Evolutionary conservation across 1,140 invertebrate genomes (phyloP).

Genomic region (Drosophila kanapiae): DNA sequence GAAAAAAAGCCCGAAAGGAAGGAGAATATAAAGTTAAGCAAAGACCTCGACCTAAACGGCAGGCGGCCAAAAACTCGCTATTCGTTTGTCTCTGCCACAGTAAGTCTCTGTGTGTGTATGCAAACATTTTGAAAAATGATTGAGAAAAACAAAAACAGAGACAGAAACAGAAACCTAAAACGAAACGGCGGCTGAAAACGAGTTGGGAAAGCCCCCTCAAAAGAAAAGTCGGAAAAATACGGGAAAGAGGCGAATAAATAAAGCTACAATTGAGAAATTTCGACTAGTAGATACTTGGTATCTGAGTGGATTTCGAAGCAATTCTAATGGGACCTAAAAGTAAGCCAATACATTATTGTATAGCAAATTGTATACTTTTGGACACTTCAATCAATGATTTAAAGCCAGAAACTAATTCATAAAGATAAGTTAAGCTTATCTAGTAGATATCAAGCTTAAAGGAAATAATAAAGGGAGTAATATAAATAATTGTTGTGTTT

Average conservation of each 20-base stretch:
- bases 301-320: too few relatives aligned
- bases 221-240: constrained; percentile 9
- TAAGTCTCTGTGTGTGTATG: constrained; percentile 9
- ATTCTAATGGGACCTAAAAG: not conserved
- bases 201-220: constrained; percentile 25
- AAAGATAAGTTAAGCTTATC: too few relatives aligned
- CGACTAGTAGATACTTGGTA: not conserved
- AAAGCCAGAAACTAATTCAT: too few relatives aligned
- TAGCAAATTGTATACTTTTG: not conserved
- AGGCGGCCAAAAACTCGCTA: constrained; percentile 70
- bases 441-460: not conserved
- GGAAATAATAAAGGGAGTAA: too few relatives aligned
- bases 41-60: constrained; percentile 79
- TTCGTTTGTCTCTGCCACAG: constrained; percentile 4
- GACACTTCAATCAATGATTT: not conserved
- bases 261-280: not conserved
- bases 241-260: constrained; percentile 8
- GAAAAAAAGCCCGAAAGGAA: constrained; percentile 49
- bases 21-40: constrained; percentile 55
- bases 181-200: constrained; percentile 27
- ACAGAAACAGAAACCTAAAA: constrained; percentile 33
- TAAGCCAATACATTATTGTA: not conserved
- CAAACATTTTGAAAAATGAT: constrained; percentile 62
- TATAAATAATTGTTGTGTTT: too few relatives aligned
- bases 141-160: constrained; percentile 54